phyloP scores from a whole-genome alignment of 2,888 invertebrate genomes.

The Eutolmus rufibarbis region DNA sequence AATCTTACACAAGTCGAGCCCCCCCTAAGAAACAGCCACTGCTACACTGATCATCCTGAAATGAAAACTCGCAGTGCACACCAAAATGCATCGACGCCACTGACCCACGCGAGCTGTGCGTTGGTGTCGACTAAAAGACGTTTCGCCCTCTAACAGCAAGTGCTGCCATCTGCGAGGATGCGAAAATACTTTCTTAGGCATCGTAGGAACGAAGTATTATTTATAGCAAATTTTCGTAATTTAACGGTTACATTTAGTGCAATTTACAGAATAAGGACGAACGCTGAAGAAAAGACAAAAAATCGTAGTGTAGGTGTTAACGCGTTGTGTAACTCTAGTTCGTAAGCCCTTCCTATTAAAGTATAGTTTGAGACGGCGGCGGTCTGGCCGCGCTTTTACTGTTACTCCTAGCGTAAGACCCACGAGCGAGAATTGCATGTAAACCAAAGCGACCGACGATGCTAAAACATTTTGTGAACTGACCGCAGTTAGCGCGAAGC shows the following conservation, averaged over 20 bases:
- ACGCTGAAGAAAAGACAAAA: neutral
- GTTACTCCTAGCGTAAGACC: neutral
- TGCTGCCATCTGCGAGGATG: neutral
- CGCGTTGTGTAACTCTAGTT: constrained; percentile 5
- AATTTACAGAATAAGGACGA: neutral
- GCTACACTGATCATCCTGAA: neutral
- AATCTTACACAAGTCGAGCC: neutral
- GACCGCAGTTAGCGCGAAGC: neutral
- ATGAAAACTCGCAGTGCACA: neutral
- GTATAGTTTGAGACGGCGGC: neutral
- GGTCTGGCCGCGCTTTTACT: neutral
- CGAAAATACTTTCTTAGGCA: neutral
- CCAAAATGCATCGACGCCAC: neutral
- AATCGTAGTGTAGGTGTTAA: neutral
- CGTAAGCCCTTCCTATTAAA: constrained; percentile 7
- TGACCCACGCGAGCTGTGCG: neutral
- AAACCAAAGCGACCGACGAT: constrained; percentile 23
- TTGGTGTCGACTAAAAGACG: neutral
- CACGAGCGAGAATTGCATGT: neutral
- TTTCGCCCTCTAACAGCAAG: neutral
- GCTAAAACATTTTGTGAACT: neutral
- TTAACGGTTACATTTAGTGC: constrained; percentile 11
- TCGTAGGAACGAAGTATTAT: constrained; percentile 11
- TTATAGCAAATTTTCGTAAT: constrained; percentile 7
- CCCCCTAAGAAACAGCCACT: neutral